Conservation (phyloP, 92 coral and sea anemone genomes). For the Isaurus tuberculatus region DNA sequence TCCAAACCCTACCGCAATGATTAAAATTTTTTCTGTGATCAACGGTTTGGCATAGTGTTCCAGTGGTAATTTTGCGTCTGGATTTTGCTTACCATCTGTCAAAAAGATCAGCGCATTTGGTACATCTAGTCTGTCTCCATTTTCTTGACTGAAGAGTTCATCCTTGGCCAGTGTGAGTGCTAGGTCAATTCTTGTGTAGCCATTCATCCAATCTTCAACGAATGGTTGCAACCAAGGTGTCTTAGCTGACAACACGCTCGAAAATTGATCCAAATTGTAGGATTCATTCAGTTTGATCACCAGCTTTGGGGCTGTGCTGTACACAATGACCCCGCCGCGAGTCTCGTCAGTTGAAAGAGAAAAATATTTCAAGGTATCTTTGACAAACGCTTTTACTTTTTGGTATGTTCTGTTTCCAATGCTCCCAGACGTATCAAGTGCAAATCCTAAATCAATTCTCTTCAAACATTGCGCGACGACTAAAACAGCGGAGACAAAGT, state of each 20-base stretch:
- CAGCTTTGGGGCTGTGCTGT: conserved; percentile 27
- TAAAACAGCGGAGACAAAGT: not conserved
- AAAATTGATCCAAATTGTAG: conserved; percentile 11
- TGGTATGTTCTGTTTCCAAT: conserved; percentile 8
- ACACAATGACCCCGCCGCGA: conserved; percentile 33
- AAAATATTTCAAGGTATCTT: conserved; percentile 17
- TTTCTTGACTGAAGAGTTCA: not conserved
- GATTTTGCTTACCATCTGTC: conserved; percentile 34
- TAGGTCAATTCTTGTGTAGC: conserved; percentile 11
- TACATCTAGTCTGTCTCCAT: conserved; percentile 25
- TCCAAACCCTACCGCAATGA: conserved; percentile 42
- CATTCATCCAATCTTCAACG: conserved; percentile 9
- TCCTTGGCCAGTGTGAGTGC: conserved; percentile 16
- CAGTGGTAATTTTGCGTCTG: not conserved
- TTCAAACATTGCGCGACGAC: conserved; percentile 6
- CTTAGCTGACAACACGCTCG: not conserved
- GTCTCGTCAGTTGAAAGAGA: conserved; percentile 18
- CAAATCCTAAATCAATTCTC: conserved; percentile 40
- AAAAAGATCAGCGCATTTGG: conserved; percentile 24
- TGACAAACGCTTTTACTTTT: conserved; percentile 13
- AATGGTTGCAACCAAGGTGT: conserved; percentile 9
- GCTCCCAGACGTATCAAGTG: conserved; percentile 27
- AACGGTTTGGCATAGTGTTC: not conserved
- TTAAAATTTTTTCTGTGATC: not conserved
- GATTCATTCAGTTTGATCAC: conserved; percentile 28